phyloP scores from a whole-genome alignment of 2,113 vertebrate species.

The Centrocercus urophasianus region DNA sequence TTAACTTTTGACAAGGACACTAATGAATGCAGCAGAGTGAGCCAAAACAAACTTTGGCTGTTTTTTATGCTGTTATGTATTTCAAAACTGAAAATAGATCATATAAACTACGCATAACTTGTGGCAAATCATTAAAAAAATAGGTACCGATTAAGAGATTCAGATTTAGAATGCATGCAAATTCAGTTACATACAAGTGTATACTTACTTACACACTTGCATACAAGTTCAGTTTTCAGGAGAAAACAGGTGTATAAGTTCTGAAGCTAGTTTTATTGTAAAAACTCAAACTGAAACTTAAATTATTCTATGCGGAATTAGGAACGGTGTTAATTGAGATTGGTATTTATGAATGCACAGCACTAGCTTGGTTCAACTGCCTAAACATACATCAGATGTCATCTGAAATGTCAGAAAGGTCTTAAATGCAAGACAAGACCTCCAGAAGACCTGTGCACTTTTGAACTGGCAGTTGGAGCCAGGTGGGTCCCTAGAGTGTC shows the following conservation, averaged over 20 bases:
- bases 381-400: neutral
- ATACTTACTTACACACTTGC: no score
- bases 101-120: neutral
- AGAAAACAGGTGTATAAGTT: neutral
- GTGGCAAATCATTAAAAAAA: neutral
- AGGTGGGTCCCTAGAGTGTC: neutral
- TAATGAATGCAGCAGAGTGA: neutral
- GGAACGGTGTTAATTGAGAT: neutral
- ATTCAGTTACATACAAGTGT: neutral
- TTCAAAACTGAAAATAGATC: neutral
- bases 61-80: neutral
- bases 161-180: neutral
- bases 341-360: neutral
- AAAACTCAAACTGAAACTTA: neutral
- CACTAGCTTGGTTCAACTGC: neutral
- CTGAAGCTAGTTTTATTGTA: neutral
- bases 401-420: neutral
- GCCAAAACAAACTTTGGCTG: neutral
- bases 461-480: neutral
- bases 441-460: neutral
- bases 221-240: neutral
- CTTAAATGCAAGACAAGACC: neutral
- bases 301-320: neutral
- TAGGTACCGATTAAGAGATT: neutral
- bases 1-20: neutral